These are phyloP conservation scores for Oscheius myriophilus DNA, from an alignment of 2,888 invertebrate species.

Conservation along the genomic window DNA sequence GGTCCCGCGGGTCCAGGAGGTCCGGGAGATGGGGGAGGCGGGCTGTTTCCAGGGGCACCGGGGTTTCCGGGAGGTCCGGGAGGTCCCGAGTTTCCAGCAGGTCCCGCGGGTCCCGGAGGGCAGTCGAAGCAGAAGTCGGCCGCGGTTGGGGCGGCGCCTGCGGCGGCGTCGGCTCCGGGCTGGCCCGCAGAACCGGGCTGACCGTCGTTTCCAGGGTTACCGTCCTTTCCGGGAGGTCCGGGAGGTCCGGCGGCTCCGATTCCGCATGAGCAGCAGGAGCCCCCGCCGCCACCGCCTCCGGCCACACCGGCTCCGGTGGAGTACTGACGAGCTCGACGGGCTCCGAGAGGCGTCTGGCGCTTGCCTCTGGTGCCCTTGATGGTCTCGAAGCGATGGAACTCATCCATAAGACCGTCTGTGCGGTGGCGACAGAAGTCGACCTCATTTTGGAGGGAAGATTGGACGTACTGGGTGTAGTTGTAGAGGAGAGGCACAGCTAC, in stretches of 20 bases:
- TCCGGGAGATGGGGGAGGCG: constrained; percentile 54
- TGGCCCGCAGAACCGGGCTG: constrained; percentile 54
- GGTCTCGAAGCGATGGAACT: constrained; percentile 54
- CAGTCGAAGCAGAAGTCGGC: constrained; percentile 60
- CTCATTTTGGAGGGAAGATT: constrained; percentile 65
- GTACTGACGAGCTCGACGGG: constrained; percentile 13
- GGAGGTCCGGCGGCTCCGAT: constrained; percentile 60
- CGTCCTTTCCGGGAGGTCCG: constrained; percentile 56
- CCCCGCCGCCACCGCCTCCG: constrained; percentile 37
- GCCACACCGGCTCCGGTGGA: constrained; percentile 2
- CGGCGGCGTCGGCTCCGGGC: constrained; percentile 46
- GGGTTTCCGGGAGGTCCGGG: constrained; percentile 76
- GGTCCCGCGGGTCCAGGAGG: constrained; percentile 59
- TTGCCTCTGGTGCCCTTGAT: constrained; percentile 49
- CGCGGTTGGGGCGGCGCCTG: constrained; percentile 39
- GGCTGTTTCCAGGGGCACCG: constrained; percentile 71
- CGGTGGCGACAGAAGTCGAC: constrained; percentile 61
- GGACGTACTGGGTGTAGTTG: constrained; percentile 68
- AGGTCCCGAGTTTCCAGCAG: constrained; percentile 55
- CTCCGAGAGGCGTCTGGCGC: constrained; percentile 19
- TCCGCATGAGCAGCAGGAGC: constrained; percentile 55
- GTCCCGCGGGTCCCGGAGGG: constrained; percentile 60
- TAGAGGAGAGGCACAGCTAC: constrained; percentile 69
- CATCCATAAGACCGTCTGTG: constrained; percentile 58
- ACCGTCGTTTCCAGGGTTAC: constrained; percentile 57